Evolutionary conservation across 1,140 invertebrate genomes (phyloP), one percentile per base, ranked within the genome.

Genomic region (Nylanderia fulva): DNA sequence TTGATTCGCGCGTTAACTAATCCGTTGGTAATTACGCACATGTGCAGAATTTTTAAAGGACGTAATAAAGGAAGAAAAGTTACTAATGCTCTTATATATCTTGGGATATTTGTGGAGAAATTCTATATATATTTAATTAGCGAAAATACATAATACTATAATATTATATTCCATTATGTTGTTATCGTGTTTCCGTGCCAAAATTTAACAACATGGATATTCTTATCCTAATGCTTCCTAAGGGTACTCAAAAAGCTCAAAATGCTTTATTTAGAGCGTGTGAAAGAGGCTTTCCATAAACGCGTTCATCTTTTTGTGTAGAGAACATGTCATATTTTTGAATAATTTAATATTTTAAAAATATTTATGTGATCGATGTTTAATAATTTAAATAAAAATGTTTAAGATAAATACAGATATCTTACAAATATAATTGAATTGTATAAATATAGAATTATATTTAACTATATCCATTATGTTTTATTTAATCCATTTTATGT

Each of bases 101-200:
- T n/a, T 79, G 21, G 27, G 15, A 42, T 80, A 58, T 80, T 80
- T 33, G 33, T 13, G 15, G 15, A 15, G 33, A 68, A 79, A 42
- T 58, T 80, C 58, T 56, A 27, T 36, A 48, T 36, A 58, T 54
- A 79, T 54, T 4, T 24, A 48, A 13, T 15, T 18, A n/a, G 42
- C 36, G 24, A 69, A n/a, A 29, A 71, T 36, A 52, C 24, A 11
- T 13, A 48, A 36, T 21, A 66, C 21, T 9, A 29, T 52, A n/a
- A 29, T 71, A 36, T 80, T 80, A 29, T 71, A 36, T 80, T 80
- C 48, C 36, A 80, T 80, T 69, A 80, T 18, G 76, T 21, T 42
- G 29, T 71, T 80, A 69, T 69, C 27, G 64, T 64, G 48, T n/a
- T 36, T 52, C 9, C 18, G 33, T 69, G 52, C 58, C 71, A 80